Percentiles rank a stretch among this genome's conserved stretches.
phyloP scores from a whole-genome alignment of 2,888 invertebrate species.

The Dryococelus australis region DNA sequence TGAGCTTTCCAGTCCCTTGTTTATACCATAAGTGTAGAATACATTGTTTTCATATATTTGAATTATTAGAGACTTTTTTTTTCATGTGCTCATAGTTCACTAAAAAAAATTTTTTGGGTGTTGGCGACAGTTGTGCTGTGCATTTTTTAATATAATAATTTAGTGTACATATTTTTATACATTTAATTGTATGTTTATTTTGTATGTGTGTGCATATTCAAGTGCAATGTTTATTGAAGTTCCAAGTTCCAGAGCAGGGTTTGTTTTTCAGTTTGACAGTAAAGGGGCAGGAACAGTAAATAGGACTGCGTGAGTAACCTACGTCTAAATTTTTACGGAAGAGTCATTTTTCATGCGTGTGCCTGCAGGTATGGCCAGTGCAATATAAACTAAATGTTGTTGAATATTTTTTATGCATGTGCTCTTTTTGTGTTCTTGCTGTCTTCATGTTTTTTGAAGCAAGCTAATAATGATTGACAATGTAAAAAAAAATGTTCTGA shows the following conservation, averaged over 20 bases:
- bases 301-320: neutral
- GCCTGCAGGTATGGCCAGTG: neutral
- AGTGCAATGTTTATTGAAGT: neutral
- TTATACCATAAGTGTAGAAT: no score
- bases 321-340: neutral
- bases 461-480: neutral
- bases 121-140: neutral
- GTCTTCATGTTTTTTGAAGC: neutral
- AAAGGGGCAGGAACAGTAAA: neutral
- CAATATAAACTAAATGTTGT: no score
- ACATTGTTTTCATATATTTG: neutral
- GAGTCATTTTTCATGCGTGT: neutral
- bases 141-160: neutral
- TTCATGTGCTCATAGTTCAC: neutral
- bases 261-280: neutral
- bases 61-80: neutral
- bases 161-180: neutral
- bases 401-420: no score
- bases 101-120: neutral
- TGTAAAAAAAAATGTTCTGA: neutral
- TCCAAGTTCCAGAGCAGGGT: neutral
- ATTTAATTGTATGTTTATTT: neutral
- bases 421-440: no score
- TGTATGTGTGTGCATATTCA: neutral
- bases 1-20: neutral